Conservation (phyloP, 1,140 invertebrate species). For the Lethocerus indicus region DNA sequence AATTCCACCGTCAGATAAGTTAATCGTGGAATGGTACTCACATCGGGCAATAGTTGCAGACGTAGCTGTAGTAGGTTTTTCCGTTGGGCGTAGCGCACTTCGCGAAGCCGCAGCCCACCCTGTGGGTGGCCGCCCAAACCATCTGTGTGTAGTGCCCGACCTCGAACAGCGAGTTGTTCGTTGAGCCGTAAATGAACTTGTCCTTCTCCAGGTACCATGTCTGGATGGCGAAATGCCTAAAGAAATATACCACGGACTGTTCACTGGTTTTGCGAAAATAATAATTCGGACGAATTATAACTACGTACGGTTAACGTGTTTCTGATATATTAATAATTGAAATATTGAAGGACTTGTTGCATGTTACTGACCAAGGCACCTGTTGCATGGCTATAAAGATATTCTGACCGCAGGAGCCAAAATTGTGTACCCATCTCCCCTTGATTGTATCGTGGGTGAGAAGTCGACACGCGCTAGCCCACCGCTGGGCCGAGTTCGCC, state of each 20-base stretch:
- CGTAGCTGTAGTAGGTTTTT: slow-evolving; percentile 58
- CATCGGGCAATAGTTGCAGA: slow-evolving; percentile 79
- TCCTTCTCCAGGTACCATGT: slow-evolving; percentile 60
- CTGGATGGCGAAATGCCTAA: slow-evolving; percentile 61
- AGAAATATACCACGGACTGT: no score
- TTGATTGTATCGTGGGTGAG: slow-evolving; percentile 48
- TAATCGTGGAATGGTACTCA: no score
- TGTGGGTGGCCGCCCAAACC: slow-evolving; percentile 63
- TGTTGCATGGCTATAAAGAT: slow-evolving; percentile 62
- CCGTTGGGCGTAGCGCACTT: slow-evolving; percentile 38
- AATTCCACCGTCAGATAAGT: no score
- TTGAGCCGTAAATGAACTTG: slow-evolving; percentile 51
- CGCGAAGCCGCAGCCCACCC: slow-evolving; percentile 58
- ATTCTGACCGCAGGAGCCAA: slow-evolving; percentile 64
- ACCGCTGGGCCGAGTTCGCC: slow-evolving; percentile 49
- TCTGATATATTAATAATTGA: no score
- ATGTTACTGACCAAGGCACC: slow-evolving; percentile 51
- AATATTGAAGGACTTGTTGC: neutral
- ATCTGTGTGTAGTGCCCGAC: slow-evolving; percentile 72
- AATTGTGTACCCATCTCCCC: slow-evolving; percentile 43
- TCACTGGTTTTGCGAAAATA: no score
- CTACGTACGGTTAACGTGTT: no score
- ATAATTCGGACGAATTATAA: no score
- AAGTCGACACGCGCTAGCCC: slow-evolving; percentile 51
- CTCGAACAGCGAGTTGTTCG: slow-evolving; percentile 37